Base-by-base conservation (phyloP, 2,888 invertebrate species). In the Eretmocerus hayati region DNA sequence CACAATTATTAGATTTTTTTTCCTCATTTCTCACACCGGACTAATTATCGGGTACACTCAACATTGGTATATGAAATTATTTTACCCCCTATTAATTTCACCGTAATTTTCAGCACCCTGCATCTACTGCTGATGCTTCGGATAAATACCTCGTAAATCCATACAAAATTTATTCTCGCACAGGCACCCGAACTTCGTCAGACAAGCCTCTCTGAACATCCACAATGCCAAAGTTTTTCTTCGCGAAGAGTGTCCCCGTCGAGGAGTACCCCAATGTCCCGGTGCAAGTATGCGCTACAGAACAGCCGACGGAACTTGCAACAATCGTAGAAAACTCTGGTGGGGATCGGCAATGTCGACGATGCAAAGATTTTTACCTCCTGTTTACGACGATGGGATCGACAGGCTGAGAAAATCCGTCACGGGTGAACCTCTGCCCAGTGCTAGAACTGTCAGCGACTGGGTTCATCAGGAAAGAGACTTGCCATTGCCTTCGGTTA, bases 271-370 rank as follows among this genome's bases (percentile, higher is more conserved):
- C 0, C 78, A 79, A 56, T 89, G 88, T 63, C 80, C 84, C 44
- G 77, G 82, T 6, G 84, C 85, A 21, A 69, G 67, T 46, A 50
- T 63, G 32, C 76, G 83, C 53, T 93, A 89, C 72, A 81, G 92
- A 44, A 88, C 89, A 1, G 81, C 87, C 46, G 90, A 91, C 64
- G 93, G 93, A 30, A 87, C 89, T 30, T 93, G 93, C 72, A 93
- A 93, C 72, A 92, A 93, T 72, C 72, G 83, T 43, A 75, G 77
- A 44, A 77, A 85, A 42, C 83, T 83, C 1, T 80, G 87, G 68
- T 86, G 86, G 82, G 92, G 92, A 0, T 83, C 89, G 5, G 81
- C 89, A 2, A 82, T 89, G 77, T 83, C 87, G 54, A 85, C 90
- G 0, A 86, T 90, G 64, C 84, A 85, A 62, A 78, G 92, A 36